Base-by-base conservation (phyloP, 30 jellyfish, hydroid and myxozoan species). In the Pelagia noctiluca region DNA sequence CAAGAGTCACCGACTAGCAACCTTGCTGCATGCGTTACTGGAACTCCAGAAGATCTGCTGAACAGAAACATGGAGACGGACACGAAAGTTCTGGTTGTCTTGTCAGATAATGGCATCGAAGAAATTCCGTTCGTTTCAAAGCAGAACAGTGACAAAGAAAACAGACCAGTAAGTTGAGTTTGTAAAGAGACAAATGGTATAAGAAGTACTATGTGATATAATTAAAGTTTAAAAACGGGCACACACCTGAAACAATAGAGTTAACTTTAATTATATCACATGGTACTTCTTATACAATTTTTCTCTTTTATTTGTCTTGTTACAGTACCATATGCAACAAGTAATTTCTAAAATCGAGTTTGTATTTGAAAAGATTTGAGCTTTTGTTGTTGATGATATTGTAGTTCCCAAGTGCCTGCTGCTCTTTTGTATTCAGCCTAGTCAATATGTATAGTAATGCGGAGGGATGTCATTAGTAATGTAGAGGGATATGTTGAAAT, bases 91-190 rank as follows among this genome's bases (percentile, higher is more conserved):
- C 34, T 80, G 60, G 72, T 80, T 66, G 91, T 80, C 2, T 25
- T 80, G 57, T 64, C 91, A 10, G 84, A 80, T 42, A 80, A 80
- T 80, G 91, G 91, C 1, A 80, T 80, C 53, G 91, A 80, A 49
- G 84, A 80, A 48, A 80, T 80, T 31, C 91, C 91, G 21, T 80
- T 80, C 48, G 36, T 21, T 1, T 47, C 28, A 69, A 35, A 52
- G 12, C 57, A 42, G 57, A 42, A 16, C 8, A 42, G 8, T 5
- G 8, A 16, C 57, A 8, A 16, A 42, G 57, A 19, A 52, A 52
- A 52, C 7, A 30, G 26, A 52, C n/a, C n/a, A 52, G 21, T 19
- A 30, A 52, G 12, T 25, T 52, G 26, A 19, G 68, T 52, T 30
- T 52, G 12, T 52, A 52, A 52, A 2, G 26, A 52, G 2, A 52